A percentile compares a stretch with the other conserved stretches of the same genome.
phyloP scores from a whole-genome alignment of 2,888 invertebrate species.

The Hetaerina titia region DNA sequence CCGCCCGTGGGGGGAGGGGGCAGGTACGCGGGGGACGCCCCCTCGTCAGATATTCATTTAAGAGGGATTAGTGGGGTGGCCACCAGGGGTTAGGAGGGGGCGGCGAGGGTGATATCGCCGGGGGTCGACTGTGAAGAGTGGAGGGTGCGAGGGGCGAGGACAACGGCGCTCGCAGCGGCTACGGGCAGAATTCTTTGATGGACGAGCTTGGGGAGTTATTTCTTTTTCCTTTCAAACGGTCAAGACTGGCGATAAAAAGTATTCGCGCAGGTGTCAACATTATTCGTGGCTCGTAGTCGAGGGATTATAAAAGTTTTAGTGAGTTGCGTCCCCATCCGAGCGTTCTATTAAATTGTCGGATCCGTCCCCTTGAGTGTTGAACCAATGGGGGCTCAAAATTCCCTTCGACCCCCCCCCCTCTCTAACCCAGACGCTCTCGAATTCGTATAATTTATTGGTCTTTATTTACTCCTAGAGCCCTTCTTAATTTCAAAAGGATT shows the following conservation, averaged over 20 bases:
- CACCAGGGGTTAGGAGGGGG: not conserved
- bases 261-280: slow-evolving; percentile 57
- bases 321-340: not conserved
- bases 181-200: not conserved
- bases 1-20: not conserved
- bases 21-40: not conserved
- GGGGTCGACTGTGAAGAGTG: not conserved
- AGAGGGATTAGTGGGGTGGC: slow-evolving; percentile 37
- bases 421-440: not conserved
- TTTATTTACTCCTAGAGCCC: not conserved
- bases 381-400: not conserved
- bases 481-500: slow-evolving; percentile 22
- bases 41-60: slow-evolving; percentile 54
- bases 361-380: not conserved
- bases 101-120: not conserved
- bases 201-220: not conserved
- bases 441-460: not conserved
- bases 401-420: not conserved
- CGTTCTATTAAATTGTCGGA: not conserved
- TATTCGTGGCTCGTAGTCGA: slow-evolving; percentile 27
- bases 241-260: not conserved
- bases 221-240: not conserved
- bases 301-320: not conserved
- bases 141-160: not conserved
- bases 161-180: not conserved